phyloP scores from a whole-genome alignment of 2,113 vertebrate species.

The Toxotes jaculatrix region DNA sequence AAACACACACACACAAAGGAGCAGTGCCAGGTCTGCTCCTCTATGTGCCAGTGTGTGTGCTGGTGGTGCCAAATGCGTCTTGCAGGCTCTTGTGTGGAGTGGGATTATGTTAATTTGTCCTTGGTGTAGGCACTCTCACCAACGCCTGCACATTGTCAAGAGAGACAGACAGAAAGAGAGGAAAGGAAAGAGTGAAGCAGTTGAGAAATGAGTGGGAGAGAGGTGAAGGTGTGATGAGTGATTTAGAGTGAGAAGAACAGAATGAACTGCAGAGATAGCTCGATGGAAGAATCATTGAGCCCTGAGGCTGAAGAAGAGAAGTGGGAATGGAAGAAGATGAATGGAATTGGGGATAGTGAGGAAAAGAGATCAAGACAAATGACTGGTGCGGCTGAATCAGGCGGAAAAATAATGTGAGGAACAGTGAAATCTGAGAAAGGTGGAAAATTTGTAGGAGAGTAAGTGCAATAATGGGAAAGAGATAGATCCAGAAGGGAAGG shows the following conservation, averaged over 20 bases:
- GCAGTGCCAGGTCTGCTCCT: conserved; percentile 35
- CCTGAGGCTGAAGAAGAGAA: conserved; percentile 19
- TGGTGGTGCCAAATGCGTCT: conserved; percentile 43
- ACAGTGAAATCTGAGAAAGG: not conserved
- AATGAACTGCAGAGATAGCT: not conserved
- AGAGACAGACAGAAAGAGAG: conserved; percentile 32
- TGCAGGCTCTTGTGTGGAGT: conserved; percentile 69
- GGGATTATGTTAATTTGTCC: conserved; percentile 76
- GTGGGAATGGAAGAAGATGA: conserved; percentile 23
- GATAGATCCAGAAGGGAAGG: not conserved
- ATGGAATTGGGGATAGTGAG: conserved; percentile 31
- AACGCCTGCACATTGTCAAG: conserved; percentile 48
- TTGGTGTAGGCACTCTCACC: conserved; percentile 58
- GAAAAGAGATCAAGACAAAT: conserved; percentile 1
- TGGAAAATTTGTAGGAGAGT: not conserved
- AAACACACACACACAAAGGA: conserved; percentile 23
- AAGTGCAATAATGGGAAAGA: not conserved
- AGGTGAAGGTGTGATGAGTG: conserved; percentile 50
- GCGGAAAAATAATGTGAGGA: conserved; percentile 23
- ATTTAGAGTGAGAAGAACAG: conserved; percentile 22
- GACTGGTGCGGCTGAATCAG: not conserved
- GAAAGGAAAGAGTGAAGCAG: conserved; percentile 34
- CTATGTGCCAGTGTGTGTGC: conserved; percentile 36
- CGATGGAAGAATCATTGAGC: not conserved
- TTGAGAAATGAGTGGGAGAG: conserved; percentile 51